Percentiles rank a stretch among this genome's conserved stretches.
phyloP scores from a whole-genome alignment of 2,888 invertebrate species.

The Xylophagus ater region DNA sequence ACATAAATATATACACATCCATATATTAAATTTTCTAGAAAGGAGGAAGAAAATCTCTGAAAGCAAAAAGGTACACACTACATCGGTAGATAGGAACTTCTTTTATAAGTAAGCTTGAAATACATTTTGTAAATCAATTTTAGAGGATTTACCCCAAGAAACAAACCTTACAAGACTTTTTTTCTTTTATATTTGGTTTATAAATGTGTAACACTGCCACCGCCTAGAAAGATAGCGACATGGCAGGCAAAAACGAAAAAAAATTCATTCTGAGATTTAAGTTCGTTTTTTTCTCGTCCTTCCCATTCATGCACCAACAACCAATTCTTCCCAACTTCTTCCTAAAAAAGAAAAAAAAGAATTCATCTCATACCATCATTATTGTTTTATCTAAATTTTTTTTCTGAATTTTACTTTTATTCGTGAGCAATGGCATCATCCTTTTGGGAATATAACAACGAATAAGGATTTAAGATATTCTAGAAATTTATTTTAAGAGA shows the following conservation, averaged over 20 bases:
- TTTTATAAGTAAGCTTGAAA: conserved; percentile 7
- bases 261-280: conserved; percentile 11
- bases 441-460: too few species aligned
- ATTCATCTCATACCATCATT: too few species aligned
- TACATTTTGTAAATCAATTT: conserved; percentile 13
- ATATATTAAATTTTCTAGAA: neutral
- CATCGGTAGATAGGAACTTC: neutral
- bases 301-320: neutral
- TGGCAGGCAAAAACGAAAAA: too few species aligned
- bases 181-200: conserved; percentile 7
- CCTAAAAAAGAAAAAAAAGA: too few species aligned
- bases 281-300: neutral
- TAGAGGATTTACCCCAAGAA: conserved; percentile 11
- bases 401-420: too few species aligned
- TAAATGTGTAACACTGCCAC: too few species aligned
- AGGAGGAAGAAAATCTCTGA: neutral
- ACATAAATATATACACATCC: too few species aligned
- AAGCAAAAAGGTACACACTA: conserved; percentile 4
- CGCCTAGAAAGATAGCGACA: conserved; percentile 5
- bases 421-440: too few species aligned
- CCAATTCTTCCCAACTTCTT: too few species aligned
- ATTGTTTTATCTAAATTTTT: too few species aligned
- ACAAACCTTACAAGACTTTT: conserved; percentile 12
- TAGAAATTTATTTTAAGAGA: too few species aligned
- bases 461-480: too few species aligned